Conservation (phyloP, 2,113 vertebrate genomes). For the Corythaixoides concolor region DNA sequence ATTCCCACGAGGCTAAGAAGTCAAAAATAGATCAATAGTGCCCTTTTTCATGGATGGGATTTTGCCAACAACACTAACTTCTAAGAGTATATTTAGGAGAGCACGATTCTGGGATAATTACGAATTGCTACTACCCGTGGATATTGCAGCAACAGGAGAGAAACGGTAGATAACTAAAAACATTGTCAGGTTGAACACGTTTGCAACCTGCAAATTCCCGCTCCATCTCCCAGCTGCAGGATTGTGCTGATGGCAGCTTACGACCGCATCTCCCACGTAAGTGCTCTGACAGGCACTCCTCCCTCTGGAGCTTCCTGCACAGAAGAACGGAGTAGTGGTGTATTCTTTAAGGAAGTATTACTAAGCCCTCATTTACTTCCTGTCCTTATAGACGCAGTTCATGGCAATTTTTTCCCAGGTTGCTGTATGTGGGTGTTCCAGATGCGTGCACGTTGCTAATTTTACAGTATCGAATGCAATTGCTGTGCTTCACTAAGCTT, state of each 20-base stretch:
- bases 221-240: neutral
- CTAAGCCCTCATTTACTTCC: neutral
- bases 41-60: neutral
- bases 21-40: neutral
- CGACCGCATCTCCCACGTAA: rapidly evolving
- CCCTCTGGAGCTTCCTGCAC: neutral
- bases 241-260: neutral
- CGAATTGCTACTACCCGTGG: neutral
- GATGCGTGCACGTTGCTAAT: neutral
- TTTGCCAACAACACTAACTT: neutral
- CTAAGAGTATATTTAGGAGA: neutral
- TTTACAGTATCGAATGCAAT: neutral
- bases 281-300: neutral
- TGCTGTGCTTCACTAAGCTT: neutral
- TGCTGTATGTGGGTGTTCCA: neutral
- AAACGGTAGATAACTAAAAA: neutral
- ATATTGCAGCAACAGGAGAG: neutral
- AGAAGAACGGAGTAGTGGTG: rapidly evolving
- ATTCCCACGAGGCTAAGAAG: too few relatives aligned
- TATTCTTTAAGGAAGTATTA: too few relatives aligned
- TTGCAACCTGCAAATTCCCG: neutral
- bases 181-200: neutral
- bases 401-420: neutral
- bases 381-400: neutral
- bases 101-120: neutral